phyloP scores from a whole-genome alignment of 2,888 invertebrate genomes.

The Taenaris catops region DNA sequence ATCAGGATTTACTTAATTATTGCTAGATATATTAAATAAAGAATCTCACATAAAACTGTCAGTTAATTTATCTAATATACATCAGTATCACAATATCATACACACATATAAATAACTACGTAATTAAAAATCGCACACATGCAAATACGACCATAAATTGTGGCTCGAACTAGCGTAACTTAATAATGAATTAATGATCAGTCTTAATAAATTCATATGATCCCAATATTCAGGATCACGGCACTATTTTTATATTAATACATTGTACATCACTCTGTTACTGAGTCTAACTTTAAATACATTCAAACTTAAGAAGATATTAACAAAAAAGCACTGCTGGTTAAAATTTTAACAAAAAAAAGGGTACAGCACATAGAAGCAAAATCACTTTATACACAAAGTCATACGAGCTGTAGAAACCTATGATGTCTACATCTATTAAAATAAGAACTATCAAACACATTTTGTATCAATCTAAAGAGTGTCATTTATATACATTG shows the following conservation, averaged over 20 bases:
- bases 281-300: conserved; percentile 69
- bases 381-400: conserved; percentile 37
- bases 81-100: conserved; percentile 41
- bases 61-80: conserved; percentile 31
- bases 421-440: conserved; percentile 35
- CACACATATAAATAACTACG: conserved; percentile 56
- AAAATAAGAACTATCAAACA: conserved; percentile 29
- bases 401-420: conserved; percentile 23
- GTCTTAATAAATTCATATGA: conserved; percentile 68
- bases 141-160: conserved; percentile 52
- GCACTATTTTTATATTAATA: conserved; percentile 45
- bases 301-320: conserved; percentile 52
- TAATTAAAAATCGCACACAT: conserved; percentile 48
- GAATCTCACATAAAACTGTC: conserved; percentile 45
- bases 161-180: conserved; percentile 71
- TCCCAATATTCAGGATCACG: conserved; percentile 40
- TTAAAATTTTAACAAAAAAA: conserved; percentile 57
- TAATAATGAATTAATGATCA: conserved; percentile 76
- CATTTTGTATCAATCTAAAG: conserved; percentile 27
- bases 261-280: conserved; percentile 59
- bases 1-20: conserved; percentile 33
- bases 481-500: too few species aligned
- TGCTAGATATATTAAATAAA: conserved; percentile 29
- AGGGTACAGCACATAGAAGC: conserved; percentile 49
- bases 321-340: conserved; percentile 69